These are phyloP conservation scores for Sisor rabdophorus DNA, from an alignment of 2,113 vertebrate species.

Conservation along the genomic window DNA sequence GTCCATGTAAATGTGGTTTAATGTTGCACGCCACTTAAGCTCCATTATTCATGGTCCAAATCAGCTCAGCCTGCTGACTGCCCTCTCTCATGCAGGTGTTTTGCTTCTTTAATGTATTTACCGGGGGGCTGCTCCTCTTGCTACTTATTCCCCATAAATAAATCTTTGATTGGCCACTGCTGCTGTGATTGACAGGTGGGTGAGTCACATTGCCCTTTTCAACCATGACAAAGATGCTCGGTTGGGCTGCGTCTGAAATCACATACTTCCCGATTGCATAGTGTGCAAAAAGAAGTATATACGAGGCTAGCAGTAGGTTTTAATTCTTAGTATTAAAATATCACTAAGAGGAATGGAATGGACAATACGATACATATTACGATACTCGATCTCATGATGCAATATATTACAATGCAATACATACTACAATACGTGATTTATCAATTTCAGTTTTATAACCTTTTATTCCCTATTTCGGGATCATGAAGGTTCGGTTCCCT, in stretches of 20 bases:
- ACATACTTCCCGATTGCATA: too few relatives aligned
- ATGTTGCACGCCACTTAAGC: constrained; percentile 45
- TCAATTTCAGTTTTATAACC: too few relatives aligned
- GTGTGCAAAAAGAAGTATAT: too few relatives aligned
- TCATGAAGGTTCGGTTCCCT: too few relatives aligned
- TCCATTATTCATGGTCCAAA: constrained; percentile 58
- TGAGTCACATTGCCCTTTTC: neutral
- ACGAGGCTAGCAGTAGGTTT: too few relatives aligned
- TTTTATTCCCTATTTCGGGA: too few relatives aligned
- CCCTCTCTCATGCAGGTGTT: neutral
- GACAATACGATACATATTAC: too few relatives aligned
- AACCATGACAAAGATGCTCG: neutral
- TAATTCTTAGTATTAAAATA: too few relatives aligned
- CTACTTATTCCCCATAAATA: neutral
- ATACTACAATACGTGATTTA: too few relatives aligned
- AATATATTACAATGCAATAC: too few relatives aligned
- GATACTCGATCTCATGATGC: too few relatives aligned
- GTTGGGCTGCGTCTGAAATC: neutral
- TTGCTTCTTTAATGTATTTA: neutral
- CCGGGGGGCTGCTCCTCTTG: neutral
- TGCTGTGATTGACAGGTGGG: neutral
- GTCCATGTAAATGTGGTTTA: constrained; percentile 67
- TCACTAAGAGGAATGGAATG: too few relatives aligned
- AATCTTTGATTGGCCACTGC: neutral
- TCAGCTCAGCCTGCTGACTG: constrained; percentile 54